Base-by-base conservation (phyloP, 2,888 invertebrate species). In the Dexiosoma caninum region DNA sequence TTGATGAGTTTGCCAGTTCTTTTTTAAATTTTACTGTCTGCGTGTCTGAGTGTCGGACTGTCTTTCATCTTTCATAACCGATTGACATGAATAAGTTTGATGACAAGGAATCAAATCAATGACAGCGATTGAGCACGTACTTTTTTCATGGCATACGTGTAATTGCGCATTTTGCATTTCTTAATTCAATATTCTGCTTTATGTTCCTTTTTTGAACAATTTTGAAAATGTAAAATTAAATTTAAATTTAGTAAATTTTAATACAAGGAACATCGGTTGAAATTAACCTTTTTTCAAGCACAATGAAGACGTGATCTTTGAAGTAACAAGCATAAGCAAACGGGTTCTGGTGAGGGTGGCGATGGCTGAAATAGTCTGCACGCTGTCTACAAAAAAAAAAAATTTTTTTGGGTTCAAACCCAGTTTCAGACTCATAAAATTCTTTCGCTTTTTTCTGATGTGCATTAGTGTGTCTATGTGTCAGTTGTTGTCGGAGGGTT, bases 61-160 rank as follows among this genome's bases (percentile, higher is more conserved):
- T 30, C 12, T 42, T 35, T 32, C 27, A 53, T n/a, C 27, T 19
- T 42, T 23, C 12, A 37, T 3, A 57, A 2, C 19, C 12, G 42
- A 19, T 21, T 49, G 57, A 32, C 64, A 51, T 75, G 74, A 60
- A 72, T 35, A 42, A 72, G 44, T 60, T 60, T 60, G 60, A 53
- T 67, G 64, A 35, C 44, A 59, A 72, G 49, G 69, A 62, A 81
- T 81, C 72, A 81, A 76, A 81, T 72, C 76, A 81, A 72, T 81
- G 71, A 49, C 66, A 49, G 46, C 51, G 72, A 67, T 49, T 67
- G 77, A 72, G 69, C 80, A 81, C 81, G 77, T 77, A 81, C 69
- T 42, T 64, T 12, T 42, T 62, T 42, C 62, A 51, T 59, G 49
- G 40, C 21, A 64, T 77, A 77, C 77, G 81, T 72, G 77, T 74